Percentiles rank a stretch among this genome's conserved stretches.
phyloP scores from a whole-genome alignment of 2,113 vertebrate genomes.

The Deroptyus accipitrinus region DNA sequence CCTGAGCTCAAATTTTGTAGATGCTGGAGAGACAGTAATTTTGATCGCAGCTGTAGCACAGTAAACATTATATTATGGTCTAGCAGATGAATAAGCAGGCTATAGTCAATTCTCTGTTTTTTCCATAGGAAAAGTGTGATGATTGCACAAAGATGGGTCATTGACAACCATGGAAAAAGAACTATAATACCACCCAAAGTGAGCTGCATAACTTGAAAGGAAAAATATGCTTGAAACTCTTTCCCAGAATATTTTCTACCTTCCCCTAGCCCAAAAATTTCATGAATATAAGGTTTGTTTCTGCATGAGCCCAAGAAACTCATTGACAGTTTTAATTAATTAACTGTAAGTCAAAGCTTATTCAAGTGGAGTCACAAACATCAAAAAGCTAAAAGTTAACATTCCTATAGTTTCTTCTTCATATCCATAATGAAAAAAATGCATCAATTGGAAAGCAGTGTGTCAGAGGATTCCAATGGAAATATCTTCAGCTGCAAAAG shows the following conservation, averaged over 20 bases:
- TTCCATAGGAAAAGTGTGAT: background rate
- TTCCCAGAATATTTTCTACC: background rate
- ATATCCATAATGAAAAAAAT: background rate
- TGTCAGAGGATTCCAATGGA: background rate
- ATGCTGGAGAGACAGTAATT: background rate
- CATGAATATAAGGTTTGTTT: constrained; percentile 12
- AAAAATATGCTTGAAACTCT: background rate
- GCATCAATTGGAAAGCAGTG: background rate
- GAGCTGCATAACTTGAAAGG: background rate
- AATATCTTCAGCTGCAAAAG: background rate
- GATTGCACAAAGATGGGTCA: background rate
- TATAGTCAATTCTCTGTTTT: background rate
- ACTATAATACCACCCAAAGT: background rate
- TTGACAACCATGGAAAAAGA: background rate
- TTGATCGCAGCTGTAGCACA: constrained; percentile 21
- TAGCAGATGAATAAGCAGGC: background rate
- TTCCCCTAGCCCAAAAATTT: background rate
- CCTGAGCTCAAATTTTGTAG: background rate
- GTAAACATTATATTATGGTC: background rate
- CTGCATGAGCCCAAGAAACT: background rate
- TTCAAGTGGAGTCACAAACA: constrained; percentile 39
- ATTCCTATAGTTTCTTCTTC: background rate
- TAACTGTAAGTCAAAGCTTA: constrained; percentile 36
- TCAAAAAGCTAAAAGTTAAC: constrained; percentile 11
- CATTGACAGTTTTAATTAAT: constrained; percentile 43